Conservation (phyloP, 2,888 invertebrate species). For the Onthophagus sagittarius region DNA sequence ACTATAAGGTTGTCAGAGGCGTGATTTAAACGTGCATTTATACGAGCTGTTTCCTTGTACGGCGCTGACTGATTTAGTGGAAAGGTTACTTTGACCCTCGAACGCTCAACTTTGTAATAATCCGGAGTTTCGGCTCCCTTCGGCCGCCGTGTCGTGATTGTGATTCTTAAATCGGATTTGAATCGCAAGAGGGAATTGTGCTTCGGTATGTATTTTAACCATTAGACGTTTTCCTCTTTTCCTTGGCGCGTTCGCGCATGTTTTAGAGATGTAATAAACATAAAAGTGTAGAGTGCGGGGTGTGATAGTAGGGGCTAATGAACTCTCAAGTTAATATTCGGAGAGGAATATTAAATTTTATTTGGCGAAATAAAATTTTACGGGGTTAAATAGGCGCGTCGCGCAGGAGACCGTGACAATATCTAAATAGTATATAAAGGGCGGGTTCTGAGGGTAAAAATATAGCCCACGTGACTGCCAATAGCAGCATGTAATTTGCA, state of each 20-base stretch:
- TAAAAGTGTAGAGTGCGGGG: background rate
- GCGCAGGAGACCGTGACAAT: slow-evolving; percentile 3
- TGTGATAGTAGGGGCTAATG: background rate
- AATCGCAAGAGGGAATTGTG: background rate
- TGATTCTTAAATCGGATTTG: slow-evolving; percentile 10
- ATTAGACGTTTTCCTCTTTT: background rate
- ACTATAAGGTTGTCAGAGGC: slow-evolving; percentile 45
- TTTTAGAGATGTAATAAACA: background rate
- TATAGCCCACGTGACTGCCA: slow-evolving; percentile 19
- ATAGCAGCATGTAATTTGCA: slow-evolving; percentile 40
- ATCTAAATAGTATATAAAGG: slow-evolving; percentile 17
- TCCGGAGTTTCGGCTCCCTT: slow-evolving; percentile 37
- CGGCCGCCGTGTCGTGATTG: slow-evolving; percentile 9
- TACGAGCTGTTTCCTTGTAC: slow-evolving; percentile 41
- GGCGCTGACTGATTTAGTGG: slow-evolving; percentile 44
- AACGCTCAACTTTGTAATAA: slow-evolving; percentile 38
- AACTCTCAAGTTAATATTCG: background rate
- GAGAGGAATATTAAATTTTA: slow-evolving; percentile 18
- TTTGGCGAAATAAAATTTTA: slow-evolving; percentile 18
- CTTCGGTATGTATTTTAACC: slow-evolving; percentile 8
- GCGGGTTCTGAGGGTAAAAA: slow-evolving; percentile 12
- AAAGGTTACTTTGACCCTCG: slow-evolving; percentile 43
- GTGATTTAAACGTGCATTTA: slow-evolving; percentile 48
- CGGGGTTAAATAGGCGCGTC: background rate
- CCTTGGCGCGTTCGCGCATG: background rate